phyloP scores from a whole-genome alignment of 2,888 invertebrate genomes.

The Apodemia duryi region DNA sequence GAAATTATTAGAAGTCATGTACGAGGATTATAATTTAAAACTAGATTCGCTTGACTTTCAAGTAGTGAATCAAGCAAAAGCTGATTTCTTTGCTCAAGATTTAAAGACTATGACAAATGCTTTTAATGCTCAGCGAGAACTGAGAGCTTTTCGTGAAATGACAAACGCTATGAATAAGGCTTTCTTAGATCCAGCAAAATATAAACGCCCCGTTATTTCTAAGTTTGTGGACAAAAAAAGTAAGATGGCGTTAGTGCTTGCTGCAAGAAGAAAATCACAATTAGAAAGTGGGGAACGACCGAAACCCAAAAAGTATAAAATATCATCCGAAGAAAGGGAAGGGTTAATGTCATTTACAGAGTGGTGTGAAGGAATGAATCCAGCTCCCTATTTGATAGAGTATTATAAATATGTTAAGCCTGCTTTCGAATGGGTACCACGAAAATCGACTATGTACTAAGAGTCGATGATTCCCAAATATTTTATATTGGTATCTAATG shows the following conservation, averaged over 20 bases:
- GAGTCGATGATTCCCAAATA: neutral
- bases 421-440: conserved; percentile 46
- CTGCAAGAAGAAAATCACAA: conserved; percentile 42
- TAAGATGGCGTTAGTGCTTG: conserved; percentile 43
- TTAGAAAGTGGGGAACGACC: conserved; percentile 38
- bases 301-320: conserved; percentile 47
- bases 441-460: conserved; percentile 38
- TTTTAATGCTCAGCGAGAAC: conserved; percentile 59
- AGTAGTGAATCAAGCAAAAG: conserved; percentile 61
- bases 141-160: conserved; percentile 65
- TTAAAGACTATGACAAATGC: conserved; percentile 66
- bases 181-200: conserved; percentile 57
- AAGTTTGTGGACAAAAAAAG: conserved; percentile 60
- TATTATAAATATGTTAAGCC: conserved; percentile 58
- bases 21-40: conserved; percentile 65
- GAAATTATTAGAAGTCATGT: conserved; percentile 69
- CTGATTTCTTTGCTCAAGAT: conserved; percentile 65
- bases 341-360: conserved; percentile 61
- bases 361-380: conserved; percentile 67
- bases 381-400: conserved; percentile 52
- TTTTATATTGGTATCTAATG: too few species aligned
- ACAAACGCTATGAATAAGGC: conserved; percentile 69
- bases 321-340: conserved; percentile 55
- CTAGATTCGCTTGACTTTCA: conserved; percentile 66
- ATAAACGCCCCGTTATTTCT: conserved; percentile 48